These are phyloP conservation scores for Ladona fulva DNA, from an alignment of 1,140 invertebrate species.

Conservation along the genomic window DNA sequence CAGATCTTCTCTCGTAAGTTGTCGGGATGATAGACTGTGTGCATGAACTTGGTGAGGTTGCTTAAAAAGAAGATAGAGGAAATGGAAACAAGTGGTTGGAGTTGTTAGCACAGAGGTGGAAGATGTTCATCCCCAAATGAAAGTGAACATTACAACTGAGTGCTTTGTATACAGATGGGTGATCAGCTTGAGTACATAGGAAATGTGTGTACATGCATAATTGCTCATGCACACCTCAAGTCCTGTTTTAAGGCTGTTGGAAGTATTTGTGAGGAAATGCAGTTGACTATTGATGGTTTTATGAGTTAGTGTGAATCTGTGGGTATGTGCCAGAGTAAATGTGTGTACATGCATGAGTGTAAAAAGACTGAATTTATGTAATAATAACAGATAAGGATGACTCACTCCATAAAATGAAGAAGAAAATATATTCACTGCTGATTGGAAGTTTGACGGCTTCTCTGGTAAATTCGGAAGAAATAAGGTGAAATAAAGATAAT, in stretches of 20 bases:
- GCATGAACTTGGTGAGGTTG: conserved; percentile 24
- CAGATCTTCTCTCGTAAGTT: conserved; percentile 40
- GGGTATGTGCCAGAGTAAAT: background rate
- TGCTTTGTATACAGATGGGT: conserved; percentile 30
- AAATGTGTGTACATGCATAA: conserved; percentile 10
- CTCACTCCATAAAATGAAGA: background rate
- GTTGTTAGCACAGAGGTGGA: background rate
- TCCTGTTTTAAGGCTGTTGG: background rate
- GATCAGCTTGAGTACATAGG: conserved; percentile 33
- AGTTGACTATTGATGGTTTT: background rate
- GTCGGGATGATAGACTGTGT: conserved; percentile 27
- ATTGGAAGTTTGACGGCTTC: background rate
- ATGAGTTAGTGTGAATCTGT: background rate
- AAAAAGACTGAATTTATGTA: background rate
- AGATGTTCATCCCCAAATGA: background rate
- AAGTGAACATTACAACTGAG: conserved; percentile 22
- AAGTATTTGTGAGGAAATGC: background rate
- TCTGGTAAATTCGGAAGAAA: background rate
- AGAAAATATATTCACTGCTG: background rate
- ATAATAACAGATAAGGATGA: background rate
- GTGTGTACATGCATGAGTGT: conserved; percentile 8
- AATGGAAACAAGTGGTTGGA: conserved; percentile 16
- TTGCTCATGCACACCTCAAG: background rate
- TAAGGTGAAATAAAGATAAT: conserved; percentile 4
- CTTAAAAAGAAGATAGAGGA: conserved; percentile 26